Base-by-base conservation (phyloP, 1,140 invertebrate genomes). In the Olivierus martensii region DNA sequence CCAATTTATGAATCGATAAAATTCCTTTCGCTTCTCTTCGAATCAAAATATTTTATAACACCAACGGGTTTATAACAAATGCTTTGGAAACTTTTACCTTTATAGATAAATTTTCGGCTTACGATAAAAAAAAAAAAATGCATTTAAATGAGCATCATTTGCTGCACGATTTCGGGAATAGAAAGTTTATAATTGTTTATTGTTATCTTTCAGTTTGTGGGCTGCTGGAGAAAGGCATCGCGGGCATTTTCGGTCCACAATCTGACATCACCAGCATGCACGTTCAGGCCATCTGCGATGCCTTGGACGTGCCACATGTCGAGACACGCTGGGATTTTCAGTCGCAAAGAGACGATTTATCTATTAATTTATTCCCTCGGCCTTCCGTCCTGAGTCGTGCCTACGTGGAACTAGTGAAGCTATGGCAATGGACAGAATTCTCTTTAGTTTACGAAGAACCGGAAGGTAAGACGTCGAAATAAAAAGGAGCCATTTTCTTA, bases 361-460 rank as follows among this genome's bases (percentile, higher is more conserved):
- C 91, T 21, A 86, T 96, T 59, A 95, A 93, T 73, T 75, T 96
- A 15, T 91, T 90, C 73, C 91, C 91, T 1, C 86, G 93, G 72
- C 87, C 89, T 12, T 81, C 81, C 47, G 82, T 84, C n/a, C 71
- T 95, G 15, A 88, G 65, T 52, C 56, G 62, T 21, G 87, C 88
- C 10, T 93, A 88, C 67, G 82, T 87, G 39, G 87, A 92, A 73
- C 71, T 94, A 50, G 82, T 93, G 22, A 78, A 82, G 64, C 78
- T 82, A 41, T 89, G 83, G 80, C 81, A 82, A 17, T 95, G 91
- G 91, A 86, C 83, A 67, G 82, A 81, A 19, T 94, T 94, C 66
- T 89, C 87, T n/a, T 87, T 95, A 55, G 83, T 96, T 52, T 95
- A 94, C 67, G 91, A 95, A 70, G 87, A 85, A 71, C 89, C 91